Evolutionary conservation across 37 sponge, comb jelly and placozoan genomes (phyloP).

Genomic region (Trichoplax adhaerens): DNA sequence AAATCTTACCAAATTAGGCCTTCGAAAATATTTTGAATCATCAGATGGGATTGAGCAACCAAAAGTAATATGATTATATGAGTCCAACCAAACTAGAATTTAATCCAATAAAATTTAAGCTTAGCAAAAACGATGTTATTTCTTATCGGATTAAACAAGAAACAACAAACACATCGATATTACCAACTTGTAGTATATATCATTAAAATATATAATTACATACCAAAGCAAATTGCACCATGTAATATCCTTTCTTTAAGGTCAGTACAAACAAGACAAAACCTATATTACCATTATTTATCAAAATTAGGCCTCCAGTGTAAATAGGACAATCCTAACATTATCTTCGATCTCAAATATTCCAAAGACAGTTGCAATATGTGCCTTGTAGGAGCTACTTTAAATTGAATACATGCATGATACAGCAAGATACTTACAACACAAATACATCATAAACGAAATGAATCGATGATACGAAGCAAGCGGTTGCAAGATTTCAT

Average conservation of each 20-base stretch:
- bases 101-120: too few species aligned
- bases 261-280: conserved; percentile 81
- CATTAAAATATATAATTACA: background rate
- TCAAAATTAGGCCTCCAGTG: background rate
- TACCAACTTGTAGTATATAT: background rate
- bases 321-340: too few species aligned
- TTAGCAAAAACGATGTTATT: too few species aligned
- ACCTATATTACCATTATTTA: conserved; percentile 8
- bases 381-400: too few species aligned
- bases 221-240: conserved; percentile 64
- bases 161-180: background rate
- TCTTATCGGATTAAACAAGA: too few species aligned
- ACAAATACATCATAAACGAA: conserved; percentile 59
- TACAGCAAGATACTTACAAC: conserved; percentile 26
- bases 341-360: too few species aligned
- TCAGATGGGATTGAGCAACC: conserved; percentile 51
- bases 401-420: background rate
- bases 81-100: conserved; percentile 72
- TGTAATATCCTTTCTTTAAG: conserved; percentile 60
- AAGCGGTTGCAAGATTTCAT: conserved; percentile 11
- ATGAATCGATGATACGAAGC: conserved; percentile 65
- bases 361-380: too few species aligned
- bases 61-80: conserved; percentile 78
- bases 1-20: conserved; percentile 54
- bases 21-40: conserved; percentile 71